Conservation (phyloP, 2,797 vertebrate species). For the Clarias platycephalus region DNA sequence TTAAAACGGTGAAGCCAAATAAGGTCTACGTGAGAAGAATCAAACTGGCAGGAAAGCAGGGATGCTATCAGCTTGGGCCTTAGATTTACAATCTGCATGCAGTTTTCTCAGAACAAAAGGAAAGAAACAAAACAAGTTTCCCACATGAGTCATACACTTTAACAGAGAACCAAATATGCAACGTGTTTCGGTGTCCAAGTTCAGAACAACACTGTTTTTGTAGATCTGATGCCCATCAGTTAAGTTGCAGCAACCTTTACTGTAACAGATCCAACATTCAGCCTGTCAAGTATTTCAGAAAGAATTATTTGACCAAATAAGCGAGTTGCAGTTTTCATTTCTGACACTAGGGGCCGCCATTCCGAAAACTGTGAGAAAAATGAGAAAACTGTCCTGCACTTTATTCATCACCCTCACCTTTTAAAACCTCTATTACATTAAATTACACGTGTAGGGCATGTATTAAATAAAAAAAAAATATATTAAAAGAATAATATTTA, state of each 20-base stretch:
- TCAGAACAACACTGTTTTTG: neutral
- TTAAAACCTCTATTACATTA: neutral
- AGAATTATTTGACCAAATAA: neutral
- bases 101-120: conserved; percentile 23
- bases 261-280: neutral
- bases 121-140: conserved; percentile 29
- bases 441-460: neutral
- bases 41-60: neutral
- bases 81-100: conserved; percentile 31
- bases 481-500: too few relatives aligned
- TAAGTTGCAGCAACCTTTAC: neutral
- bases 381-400: neutral
- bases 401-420: neutral
- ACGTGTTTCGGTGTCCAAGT: conserved; percentile 2
- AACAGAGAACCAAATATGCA: neutral
- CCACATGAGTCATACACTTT: conserved; percentile 14
- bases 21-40: conserved; percentile 22
- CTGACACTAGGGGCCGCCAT: conserved; percentile 6
- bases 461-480: neutral
- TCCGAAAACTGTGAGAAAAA: neutral
- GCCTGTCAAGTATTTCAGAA: neutral
- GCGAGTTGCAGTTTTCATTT: neutral
- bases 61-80: conserved; percentile 11
- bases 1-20: conserved; percentile 13
- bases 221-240: neutral